phyloP scores from a whole-genome alignment of 2,888 invertebrate species.

The Pterobdella sp. region DNA sequence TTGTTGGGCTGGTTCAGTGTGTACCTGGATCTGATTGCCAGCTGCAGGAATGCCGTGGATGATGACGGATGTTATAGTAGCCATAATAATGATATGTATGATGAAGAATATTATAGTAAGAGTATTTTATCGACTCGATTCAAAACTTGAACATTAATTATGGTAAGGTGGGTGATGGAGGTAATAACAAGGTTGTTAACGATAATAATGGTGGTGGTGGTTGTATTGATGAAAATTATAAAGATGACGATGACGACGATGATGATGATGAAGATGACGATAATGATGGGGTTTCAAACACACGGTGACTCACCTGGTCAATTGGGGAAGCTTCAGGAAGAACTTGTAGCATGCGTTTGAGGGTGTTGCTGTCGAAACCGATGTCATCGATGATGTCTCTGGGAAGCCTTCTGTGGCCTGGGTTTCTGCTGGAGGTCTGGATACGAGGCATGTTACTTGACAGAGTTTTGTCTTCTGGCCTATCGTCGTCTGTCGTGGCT shows the following conservation, averaged over 20 bases:
- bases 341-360: slow-evolving; percentile 87
- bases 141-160: no score
- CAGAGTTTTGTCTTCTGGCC: neutral
- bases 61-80: no score
- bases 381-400: slow-evolving; percentile 41
- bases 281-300: no score
- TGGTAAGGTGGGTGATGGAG: no score
- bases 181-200: neutral
- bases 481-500: neutral
- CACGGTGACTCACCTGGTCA: slow-evolving; percentile 13
- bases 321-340: slow-evolving; percentile 58
- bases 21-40: slow-evolving; percentile 5
- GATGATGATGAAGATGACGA: neutral
- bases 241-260: neutral
- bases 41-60: neutral
- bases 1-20: slow-evolving; percentile 6
- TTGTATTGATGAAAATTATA: neutral
- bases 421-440: neutral
- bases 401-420: neutral
- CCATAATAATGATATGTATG: no score
- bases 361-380: slow-evolving; percentile 68
- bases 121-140: no score
- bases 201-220: neutral
- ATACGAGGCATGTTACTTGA: neutral
- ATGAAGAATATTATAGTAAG: no score